Evolutionary conservation across 2,797 vertebrate genomes (phyloP).

Genomic region (Acrossocheilus fasciatus): DNA sequence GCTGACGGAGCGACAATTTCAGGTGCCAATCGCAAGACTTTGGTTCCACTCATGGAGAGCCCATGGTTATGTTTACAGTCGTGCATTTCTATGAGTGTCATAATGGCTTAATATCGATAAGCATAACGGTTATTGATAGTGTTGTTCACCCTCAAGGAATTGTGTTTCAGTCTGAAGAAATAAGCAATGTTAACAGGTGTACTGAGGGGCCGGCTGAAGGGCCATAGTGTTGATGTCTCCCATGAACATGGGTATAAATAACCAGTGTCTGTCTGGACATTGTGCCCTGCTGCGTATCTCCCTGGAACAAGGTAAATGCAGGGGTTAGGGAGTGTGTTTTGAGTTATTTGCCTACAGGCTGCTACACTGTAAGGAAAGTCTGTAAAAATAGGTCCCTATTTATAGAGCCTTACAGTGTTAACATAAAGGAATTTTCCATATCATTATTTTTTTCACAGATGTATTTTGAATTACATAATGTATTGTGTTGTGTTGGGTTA

Average conservation of each 20-base stretch:
- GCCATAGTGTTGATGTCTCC: slow-evolving; percentile 17
- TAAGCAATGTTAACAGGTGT: slow-evolving; percentile 50
- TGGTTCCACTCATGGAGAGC: not conserved
- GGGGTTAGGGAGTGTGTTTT: not conserved
- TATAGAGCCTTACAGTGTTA: not conserved
- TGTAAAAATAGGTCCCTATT: not conserved
- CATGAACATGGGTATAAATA: slow-evolving; percentile 44
- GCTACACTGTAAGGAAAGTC: not conserved
- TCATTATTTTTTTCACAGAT: not conserved
- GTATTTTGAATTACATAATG: not conserved
- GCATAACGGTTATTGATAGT: slow-evolving; percentile 20
- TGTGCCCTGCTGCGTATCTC: not conserved
- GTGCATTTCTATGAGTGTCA: not conserved
- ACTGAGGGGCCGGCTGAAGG: not conserved
- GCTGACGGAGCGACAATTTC: slow-evolving; percentile 16
- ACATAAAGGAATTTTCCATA: not conserved
- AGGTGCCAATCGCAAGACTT: not conserved
- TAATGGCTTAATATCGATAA: not conserved
- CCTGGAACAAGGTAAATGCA: slow-evolving; percentile 28
- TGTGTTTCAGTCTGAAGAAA: slow-evolving; percentile 39
- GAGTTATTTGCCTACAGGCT: not conserved
- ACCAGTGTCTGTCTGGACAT: slow-evolving; percentile 42
- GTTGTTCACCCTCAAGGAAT: slow-evolving; percentile 8
- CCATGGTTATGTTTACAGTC: not conserved
- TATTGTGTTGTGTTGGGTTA: not conserved